These are phyloP conservation scores for Sternotherus odoratus DNA, from an alignment of 2,797 vertebrate genomes.

Conservation along the genomic window DNA sequence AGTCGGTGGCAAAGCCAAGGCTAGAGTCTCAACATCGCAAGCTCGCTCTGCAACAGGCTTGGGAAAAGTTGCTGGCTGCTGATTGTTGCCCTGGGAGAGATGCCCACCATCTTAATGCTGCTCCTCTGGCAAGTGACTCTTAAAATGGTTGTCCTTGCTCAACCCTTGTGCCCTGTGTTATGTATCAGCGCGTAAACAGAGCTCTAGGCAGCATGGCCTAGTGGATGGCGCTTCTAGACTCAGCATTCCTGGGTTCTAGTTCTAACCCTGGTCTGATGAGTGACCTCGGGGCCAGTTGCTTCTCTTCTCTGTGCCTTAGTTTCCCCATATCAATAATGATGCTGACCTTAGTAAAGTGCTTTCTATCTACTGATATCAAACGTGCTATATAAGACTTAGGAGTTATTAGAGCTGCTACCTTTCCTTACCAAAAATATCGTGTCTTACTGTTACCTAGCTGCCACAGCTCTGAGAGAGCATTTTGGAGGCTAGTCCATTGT, in stretches of 20 bases:
- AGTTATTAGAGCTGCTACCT: not conserved
- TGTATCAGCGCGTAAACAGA: not conserved
- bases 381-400: not conserved
- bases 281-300: not conserved
- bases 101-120: too few species aligned
- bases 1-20: not conserved
- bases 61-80: constrained; percentile 37
- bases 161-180: not conserved
- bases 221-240: not conserved
- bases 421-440: not conserved
- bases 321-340: not conserved
- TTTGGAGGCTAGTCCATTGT: not conserved
- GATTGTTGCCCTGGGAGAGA: constrained; percentile 35
- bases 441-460: not conserved
- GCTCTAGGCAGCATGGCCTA: not conserved
- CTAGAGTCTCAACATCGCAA: not conserved
- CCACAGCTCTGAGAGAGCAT: not conserved
- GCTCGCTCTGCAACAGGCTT: not conserved
- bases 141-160: not conserved
- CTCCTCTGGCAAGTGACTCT: not conserved
- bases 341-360: not conserved
- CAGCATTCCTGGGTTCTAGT: not conserved
- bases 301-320: not conserved
- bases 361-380: not conserved
- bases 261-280: not conserved